Evolutionary conservation across 2,888 invertebrate genomes (phyloP), one percentile per base, ranked within the genome.

Genomic region (Lycia hirtaria): DNA sequence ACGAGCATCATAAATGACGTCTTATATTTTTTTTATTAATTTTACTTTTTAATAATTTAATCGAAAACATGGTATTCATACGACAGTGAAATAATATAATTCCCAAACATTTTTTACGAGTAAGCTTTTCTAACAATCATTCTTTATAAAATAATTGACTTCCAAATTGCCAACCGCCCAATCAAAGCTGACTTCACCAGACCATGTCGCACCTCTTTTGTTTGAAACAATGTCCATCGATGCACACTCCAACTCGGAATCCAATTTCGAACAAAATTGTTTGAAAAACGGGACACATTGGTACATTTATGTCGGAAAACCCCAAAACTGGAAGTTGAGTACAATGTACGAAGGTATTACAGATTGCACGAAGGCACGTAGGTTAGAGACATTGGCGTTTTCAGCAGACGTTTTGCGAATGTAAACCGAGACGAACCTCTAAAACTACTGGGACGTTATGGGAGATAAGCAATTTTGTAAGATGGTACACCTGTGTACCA

Each of bases 221-320:
- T 43, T 24, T 10, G 12, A 41, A 43, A 48, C 48, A 48, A 41
- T 40, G 32, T 53, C 45, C 40, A 14, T 5, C 9, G 33, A 4
- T 32, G 32, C 37, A n/a, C 53, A 52, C 15, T 47, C 35, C 6
- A 9, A 50, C 2, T 17, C 22, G 19, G 22, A 44, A 50, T 56
- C 49, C 44, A 50, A 56, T 56, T 44, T 56, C 15, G 38, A 50
- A 56, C 43, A 50, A 56, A 50, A 49, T 17, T 50, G 32, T 50
- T 56, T 26, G 49, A 14, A 43, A 50, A 56, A n/a, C 30, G 14
- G 30, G 15, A 37, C 49, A 50, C 49, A 43, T 43, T 26, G 32
- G 41, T 19, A 48, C 47, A 43, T 55, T 48, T 35, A 19, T 54
- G 20, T 17, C 28, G 20, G 24, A 41, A 41, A 41, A 26, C 15